A percentile compares a stretch with the other conserved stretches of the same genome.
Evolutionary conservation across 2,888 invertebrate species (phyloP).

Genomic region (Cosmia trapezina): DNA sequence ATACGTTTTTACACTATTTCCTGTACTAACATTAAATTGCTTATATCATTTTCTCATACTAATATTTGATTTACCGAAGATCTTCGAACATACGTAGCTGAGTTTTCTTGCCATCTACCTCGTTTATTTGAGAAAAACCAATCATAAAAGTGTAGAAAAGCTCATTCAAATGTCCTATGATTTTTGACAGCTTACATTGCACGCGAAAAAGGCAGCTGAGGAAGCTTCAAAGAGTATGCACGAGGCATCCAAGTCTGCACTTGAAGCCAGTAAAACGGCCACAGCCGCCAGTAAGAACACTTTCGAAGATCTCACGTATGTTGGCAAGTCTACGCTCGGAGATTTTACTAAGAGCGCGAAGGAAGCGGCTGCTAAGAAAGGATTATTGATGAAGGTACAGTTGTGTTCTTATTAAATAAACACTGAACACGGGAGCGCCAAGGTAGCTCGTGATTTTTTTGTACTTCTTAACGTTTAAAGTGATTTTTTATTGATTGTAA

Average conservation of each 20-base stretch:
- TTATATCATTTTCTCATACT: slow-evolving; percentile 32
- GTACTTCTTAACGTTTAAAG: too few relatives aligned
- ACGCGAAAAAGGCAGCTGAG: slow-evolving; percentile 96
- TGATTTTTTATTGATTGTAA: too few relatives aligned
- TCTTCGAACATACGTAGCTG: slow-evolving; percentile 30
- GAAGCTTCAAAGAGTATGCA: slow-evolving; percentile 95
- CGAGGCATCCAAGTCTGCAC: slow-evolving; percentile 95
- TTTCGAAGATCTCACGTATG: slow-evolving; percentile 96
- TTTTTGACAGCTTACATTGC: slow-evolving; percentile 93
- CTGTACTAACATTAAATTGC: slow-evolving; percentile 20
- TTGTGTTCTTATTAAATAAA: background rate
- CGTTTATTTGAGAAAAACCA: background rate
- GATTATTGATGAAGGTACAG: slow-evolving; percentile 93
- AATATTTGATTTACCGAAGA: background rate
- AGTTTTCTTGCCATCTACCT: slow-evolving; percentile 25
- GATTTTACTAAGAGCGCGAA: slow-evolving; percentile 98
- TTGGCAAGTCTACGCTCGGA: slow-evolving; percentile 96
- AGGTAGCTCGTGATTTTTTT: background rate
- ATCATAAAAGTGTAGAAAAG: background rate
- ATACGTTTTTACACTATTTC: slow-evolving; percentile 15
- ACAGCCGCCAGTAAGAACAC: slow-evolving; percentile 97
- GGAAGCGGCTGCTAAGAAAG: slow-evolving; percentile 96
- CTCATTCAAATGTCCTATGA: background rate
- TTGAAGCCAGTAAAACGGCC: slow-evolving; percentile 96
- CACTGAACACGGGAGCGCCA: background rate